These are phyloP conservation scores for Sympetrum striolatum DNA, from an alignment of 2,888 invertebrate genomes.

Conservation along the genomic window DNA sequence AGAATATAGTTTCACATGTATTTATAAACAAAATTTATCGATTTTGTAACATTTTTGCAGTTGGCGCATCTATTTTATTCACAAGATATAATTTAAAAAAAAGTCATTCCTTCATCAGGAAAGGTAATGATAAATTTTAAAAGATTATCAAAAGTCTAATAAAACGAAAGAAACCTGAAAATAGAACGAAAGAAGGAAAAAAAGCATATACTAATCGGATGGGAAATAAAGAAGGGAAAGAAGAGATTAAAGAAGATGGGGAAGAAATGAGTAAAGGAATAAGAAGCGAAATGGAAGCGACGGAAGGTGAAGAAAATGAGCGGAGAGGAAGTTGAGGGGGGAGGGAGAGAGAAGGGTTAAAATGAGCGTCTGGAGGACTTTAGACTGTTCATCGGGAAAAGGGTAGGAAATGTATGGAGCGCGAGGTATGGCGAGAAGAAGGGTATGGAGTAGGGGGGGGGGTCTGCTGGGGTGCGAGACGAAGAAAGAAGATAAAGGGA, in stretches of 20 bases:
- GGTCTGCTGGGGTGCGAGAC: neutral
- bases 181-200: no score
- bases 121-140: no score
- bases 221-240: neutral
- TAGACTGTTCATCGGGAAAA: neutral
- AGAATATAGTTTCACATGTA: no score
- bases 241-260: neutral
- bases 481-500: neutral
- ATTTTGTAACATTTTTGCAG: no score
- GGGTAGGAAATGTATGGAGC: neutral
- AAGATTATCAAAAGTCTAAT: no score
- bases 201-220: neutral
- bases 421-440: neutral
- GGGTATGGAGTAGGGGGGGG: neutral
- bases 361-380: slow-evolving; percentile 31
- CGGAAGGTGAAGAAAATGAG: neutral
- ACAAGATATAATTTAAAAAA: no score
- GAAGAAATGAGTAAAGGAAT: neutral
- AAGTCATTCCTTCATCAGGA: no score
- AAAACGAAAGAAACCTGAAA: no score
- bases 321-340: neutral
- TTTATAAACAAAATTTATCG: no score
- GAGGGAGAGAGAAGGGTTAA: neutral
- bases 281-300: neutral
- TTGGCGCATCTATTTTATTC: no score